Percentiles rank a stretch among this genome's conserved stretches.
Evolutionary conservation across 1,140 invertebrate species (phyloP).

Genomic region (Diabrotica virgifera): DNA sequence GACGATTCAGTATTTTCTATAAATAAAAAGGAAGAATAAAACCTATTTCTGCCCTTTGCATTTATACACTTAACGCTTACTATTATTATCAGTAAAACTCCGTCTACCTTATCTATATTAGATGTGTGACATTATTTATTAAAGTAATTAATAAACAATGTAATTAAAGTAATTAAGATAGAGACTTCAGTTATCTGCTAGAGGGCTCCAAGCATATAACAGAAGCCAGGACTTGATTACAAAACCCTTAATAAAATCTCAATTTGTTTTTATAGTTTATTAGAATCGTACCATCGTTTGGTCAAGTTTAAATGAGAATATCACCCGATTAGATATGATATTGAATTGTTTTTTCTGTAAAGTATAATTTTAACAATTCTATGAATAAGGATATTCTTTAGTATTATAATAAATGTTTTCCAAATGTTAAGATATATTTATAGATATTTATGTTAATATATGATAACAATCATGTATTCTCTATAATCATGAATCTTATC

Average conservation of each 20-base stretch:
- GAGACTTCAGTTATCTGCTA: too few relatives aligned
- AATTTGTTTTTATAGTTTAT: too few relatives aligned
- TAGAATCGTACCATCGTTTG: conserved; percentile 9
- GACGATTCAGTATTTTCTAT: conserved; percentile 16
- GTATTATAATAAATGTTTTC: conserved; percentile 40
- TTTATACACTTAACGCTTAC: too few relatives aligned
- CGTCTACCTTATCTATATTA: too few relatives aligned
- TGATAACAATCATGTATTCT: conserved; percentile 32
- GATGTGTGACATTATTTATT: too few relatives aligned
- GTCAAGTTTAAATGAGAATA: conserved; percentile 13
- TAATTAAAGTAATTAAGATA: too few relatives aligned
- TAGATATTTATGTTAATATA: conserved; percentile 37
- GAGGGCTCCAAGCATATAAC: too few relatives aligned
- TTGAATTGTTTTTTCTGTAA: conserved; percentile 13
- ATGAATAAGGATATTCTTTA: conserved; percentile 27
- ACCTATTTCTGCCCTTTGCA: too few relatives aligned
- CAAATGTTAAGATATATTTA: conserved; percentile 34
- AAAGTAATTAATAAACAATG: too few relatives aligned
- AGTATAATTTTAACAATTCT: conserved; percentile 14
- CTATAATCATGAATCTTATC: conserved; percentile 39
- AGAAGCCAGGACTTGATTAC: conserved; percentile 7
- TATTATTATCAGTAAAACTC: too few relatives aligned
- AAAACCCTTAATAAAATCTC: too few relatives aligned
- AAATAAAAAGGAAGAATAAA: conserved; percentile 12
- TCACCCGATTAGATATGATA: conserved; percentile 14